Conservation (phyloP, 2,797 vertebrate species). For the Aldrovandia affinis region DNA sequence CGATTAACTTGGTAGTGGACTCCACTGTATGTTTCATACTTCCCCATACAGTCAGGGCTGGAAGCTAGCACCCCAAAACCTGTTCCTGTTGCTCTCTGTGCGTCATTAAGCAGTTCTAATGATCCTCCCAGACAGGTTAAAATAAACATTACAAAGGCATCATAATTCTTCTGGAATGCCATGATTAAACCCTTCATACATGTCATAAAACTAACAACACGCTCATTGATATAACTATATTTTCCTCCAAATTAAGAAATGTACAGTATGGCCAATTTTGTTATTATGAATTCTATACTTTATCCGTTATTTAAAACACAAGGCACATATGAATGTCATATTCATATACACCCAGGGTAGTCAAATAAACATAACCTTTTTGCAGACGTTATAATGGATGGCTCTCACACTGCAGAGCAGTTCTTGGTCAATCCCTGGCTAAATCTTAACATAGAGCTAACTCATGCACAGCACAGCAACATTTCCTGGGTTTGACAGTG, state of each 20-base stretch:
- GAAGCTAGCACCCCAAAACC: constrained; percentile 57
- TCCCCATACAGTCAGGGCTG: constrained; percentile 59
- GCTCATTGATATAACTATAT: background rate
- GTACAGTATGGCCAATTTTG: background rate
- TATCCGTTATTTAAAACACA: background rate
- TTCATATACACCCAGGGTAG: constrained; percentile 69
- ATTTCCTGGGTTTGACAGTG: constrained; percentile 8
- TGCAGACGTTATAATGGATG: constrained; percentile 69
- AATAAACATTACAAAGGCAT: constrained; percentile 1
- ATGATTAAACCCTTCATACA: background rate
- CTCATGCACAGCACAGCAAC: background rate
- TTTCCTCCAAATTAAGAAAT: background rate
- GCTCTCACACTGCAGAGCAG: constrained; percentile 61
- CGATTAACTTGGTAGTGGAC: too few relatives aligned
- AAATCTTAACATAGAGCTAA: background rate
- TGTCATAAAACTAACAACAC: constrained; percentile 7
- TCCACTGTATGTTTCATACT: background rate
- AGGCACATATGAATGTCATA: constrained; percentile 44
- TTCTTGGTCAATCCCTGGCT: constrained; percentile 52
- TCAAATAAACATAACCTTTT: constrained; percentile 67
- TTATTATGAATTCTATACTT: too few relatives aligned
- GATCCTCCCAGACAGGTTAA: constrained; percentile 38
- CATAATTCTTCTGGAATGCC: constrained; percentile 3
- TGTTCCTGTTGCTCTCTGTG: constrained; percentile 50
- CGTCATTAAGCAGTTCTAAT: constrained; percentile 50